Evolutionary conservation across 2,888 invertebrate genomes (phyloP).

Genomic region (Limnephilus marmoratus): DNA sequence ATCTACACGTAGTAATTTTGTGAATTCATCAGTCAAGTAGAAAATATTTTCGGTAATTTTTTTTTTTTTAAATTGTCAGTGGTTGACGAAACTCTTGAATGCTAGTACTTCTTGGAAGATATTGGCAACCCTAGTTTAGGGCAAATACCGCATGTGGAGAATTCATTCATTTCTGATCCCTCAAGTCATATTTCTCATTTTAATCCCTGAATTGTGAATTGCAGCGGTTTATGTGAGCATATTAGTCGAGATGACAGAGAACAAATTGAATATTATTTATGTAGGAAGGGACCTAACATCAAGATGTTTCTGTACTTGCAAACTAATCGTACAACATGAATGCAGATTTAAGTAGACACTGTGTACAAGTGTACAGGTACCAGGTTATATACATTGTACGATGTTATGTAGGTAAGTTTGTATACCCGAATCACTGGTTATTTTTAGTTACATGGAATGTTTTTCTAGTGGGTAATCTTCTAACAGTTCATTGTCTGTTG

Average conservation of each 20-base stretch:
- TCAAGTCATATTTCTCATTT: not conserved
- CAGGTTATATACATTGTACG: not conserved
- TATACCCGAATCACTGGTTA: not conserved
- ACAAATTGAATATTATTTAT: slow-evolving; percentile 20
- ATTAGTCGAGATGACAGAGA: slow-evolving; percentile 15
- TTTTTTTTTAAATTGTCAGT: too few species aligned
- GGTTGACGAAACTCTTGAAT: too few species aligned
- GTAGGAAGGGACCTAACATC: not conserved
- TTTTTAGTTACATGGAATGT: not conserved
- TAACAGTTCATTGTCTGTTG: too few species aligned
- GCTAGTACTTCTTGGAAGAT: not conserved
- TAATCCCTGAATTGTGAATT: slow-evolving; percentile 5
- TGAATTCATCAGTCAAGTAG: too few species aligned
- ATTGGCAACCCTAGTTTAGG: not conserved
- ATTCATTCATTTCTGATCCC: slow-evolving; percentile 12
- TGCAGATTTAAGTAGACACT: not conserved
- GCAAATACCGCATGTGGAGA: not conserved
- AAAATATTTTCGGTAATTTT: too few species aligned
- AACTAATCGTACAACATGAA: not conserved
- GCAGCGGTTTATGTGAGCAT: not conserved
- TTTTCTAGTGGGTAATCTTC: not conserved
- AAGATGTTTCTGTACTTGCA: not conserved
- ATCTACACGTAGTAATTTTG: too few species aligned
- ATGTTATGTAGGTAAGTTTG: not conserved
- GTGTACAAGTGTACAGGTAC: not conserved